These are phyloP conservation scores for Disparrhopalites patrizii DNA, from an alignment of 2,888 invertebrate species.

Conservation along the genomic window DNA sequence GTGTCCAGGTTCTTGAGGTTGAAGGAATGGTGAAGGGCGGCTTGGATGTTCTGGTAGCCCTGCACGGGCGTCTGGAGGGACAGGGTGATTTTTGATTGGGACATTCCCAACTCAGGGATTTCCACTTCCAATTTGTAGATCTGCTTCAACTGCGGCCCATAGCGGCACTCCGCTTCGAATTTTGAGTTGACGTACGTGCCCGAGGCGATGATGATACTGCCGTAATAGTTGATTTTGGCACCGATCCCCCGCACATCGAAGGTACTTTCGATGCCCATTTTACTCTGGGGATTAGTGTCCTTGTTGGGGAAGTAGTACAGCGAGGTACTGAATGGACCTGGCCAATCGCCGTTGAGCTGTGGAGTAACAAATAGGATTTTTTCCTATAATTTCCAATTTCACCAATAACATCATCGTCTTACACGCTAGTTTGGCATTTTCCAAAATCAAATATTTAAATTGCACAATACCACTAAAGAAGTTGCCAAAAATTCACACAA, in stretches of 20 bases:
- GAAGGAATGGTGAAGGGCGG: constrained; percentile 15
- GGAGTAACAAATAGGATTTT: too few relatives aligned
- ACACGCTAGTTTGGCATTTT: too few relatives aligned
- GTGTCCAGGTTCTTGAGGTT: constrained; percentile 14
- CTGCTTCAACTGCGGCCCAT: constrained; percentile 25
- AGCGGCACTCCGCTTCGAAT: constrained; percentile 22
- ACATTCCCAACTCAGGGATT: not conserved
- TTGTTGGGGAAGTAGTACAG: constrained; percentile 46
- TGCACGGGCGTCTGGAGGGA: constrained; percentile 39
- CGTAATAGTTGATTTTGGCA: constrained; percentile 38
- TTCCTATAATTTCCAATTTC: too few relatives aligned
- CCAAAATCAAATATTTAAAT: too few relatives aligned
- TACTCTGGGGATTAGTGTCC: constrained; percentile 39
- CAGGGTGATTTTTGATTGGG: constrained; percentile 10
- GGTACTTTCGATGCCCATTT: constrained; percentile 39
- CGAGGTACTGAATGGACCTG: constrained; percentile 29
- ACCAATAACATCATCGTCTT: too few relatives aligned
- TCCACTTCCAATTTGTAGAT: constrained; percentile 19
- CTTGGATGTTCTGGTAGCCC: constrained; percentile 22
- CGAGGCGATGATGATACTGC: constrained; percentile 28
- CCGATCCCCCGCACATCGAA: constrained; percentile 23
- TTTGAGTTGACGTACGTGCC: constrained; percentile 34
- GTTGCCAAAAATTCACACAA: too few relatives aligned
- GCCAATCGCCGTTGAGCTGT: constrained; percentile 38
- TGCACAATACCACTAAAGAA: too few relatives aligned